Evolutionary conservation across 2,888 invertebrate species (phyloP).

Genomic region (Scaptomyza polygonia): DNA sequence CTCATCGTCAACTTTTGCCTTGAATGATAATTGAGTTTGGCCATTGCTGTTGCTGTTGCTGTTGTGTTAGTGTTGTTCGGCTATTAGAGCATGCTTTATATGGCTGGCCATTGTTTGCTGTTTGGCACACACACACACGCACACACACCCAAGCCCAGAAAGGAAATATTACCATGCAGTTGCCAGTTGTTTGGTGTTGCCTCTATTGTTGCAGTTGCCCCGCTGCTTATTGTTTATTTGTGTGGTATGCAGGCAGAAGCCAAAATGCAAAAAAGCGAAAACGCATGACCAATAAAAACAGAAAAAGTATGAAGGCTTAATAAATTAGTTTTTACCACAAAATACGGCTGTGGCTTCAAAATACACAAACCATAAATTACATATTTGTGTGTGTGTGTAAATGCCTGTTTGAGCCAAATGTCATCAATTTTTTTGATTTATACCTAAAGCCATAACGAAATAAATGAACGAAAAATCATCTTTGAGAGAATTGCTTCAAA

Average conservation of each 20-base stretch:
- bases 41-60: constrained; percentile 22
- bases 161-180: constrained; percentile 24
- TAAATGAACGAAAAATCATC: no score
- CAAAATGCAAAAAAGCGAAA: constrained; percentile 10
- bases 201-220: constrained; percentile 31
- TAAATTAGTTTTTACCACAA: constrained; percentile 60
- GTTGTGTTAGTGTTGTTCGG: constrained; percentile 25
- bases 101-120: constrained; percentile 49
- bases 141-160: background rate
- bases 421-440: no score
- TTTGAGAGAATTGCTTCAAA: no score
- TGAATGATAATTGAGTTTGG: constrained; percentile 74
- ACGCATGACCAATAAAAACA: constrained; percentile 36
- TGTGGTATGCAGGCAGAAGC: constrained; percentile 17
- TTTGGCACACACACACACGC: background rate
- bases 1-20: constrained; percentile 61
- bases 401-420: background rate
- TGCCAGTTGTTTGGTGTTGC: constrained; percentile 24
- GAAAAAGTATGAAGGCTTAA: constrained; percentile 48
- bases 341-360: constrained; percentile 37
- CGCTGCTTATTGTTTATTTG: constrained; percentile 36
- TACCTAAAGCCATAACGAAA: no score
- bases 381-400: constrained; percentile 1
- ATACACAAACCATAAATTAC: constrained; percentile 33
- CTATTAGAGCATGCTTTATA: constrained; percentile 53